Percentiles rank a stretch among this genome's conserved stretches.
Evolutionary conservation across 2,113 vertebrate species (phyloP).

Genomic region (Leucoraja erinaceus): DNA sequence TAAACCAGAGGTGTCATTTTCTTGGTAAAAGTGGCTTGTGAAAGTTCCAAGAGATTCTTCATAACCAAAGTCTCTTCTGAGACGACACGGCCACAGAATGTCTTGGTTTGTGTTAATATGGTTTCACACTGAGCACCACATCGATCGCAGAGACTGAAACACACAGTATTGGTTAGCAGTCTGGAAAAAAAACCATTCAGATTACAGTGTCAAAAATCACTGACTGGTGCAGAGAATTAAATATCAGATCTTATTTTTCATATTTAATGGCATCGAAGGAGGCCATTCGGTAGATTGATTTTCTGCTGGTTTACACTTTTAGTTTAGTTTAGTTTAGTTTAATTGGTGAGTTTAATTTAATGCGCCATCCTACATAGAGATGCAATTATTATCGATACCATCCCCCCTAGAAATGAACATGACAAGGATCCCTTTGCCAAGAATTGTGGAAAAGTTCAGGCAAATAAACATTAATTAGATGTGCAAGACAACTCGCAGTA

Average conservation of each 20-base stretch:
- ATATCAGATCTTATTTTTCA: neutral
- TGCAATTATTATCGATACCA: neutral
- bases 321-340: too few relatives aligned
- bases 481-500: neutral
- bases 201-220: neutral
- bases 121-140: constrained; percentile 1
- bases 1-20: constrained; percentile 33
- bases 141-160: constrained; percentile 4
- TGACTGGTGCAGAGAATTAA: neutral
- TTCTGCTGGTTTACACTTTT: too few relatives aligned
- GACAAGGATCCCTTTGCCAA: too few relatives aligned
- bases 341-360: too few relatives aligned
- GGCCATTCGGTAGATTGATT: too few relatives aligned
- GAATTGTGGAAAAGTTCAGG: neutral
- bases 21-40: constrained; percentile 23
- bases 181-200: constrained; percentile 24
- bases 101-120: neutral
- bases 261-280: too few relatives aligned
- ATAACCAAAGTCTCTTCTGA: constrained; percentile 24
- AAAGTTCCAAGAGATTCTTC: constrained; percentile 25
- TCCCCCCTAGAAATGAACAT: neutral
- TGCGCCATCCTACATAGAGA: too few relatives aligned
- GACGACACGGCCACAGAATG: neutral
- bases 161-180: neutral
- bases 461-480: neutral